Evolutionary conservation across 2,113 vertebrate species (phyloP).

Genomic region (Pampusana beccarii): DNA sequence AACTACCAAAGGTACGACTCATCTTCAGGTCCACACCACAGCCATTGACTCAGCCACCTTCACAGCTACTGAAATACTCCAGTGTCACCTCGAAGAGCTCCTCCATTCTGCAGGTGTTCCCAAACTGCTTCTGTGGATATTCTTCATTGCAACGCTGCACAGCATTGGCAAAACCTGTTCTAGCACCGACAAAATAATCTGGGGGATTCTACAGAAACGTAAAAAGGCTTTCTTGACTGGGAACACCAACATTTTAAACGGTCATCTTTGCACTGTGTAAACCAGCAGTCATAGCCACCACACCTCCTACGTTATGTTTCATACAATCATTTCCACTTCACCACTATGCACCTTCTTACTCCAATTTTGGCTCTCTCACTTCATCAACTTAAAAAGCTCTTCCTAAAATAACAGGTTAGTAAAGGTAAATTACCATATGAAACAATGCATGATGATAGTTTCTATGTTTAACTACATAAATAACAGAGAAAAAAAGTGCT

Average conservation of each 20-base stretch:
- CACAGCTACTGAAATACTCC: neutral
- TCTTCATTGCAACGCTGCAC: neutral
- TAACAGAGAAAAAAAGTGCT: constrained; percentile 72
- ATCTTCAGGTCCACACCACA: neutral
- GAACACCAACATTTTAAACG: neutral
- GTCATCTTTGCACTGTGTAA: neutral
- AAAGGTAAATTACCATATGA: neutral
- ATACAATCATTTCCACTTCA: neutral
- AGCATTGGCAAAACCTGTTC: neutral
- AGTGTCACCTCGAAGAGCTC: neutral
- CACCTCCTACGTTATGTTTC: neutral
- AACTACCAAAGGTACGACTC: neutral
- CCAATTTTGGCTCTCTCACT: constrained; percentile 15
- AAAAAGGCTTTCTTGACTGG: neutral
- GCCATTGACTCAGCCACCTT: neutral
- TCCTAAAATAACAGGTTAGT: constrained; percentile 38
- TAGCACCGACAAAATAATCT: neutral
- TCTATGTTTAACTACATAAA: constrained; percentile 62
- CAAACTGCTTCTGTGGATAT: neutral
- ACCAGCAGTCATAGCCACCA: neutral
- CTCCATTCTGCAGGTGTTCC: neutral
- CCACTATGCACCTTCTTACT: constrained; percentile 23
- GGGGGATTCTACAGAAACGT: neutral
- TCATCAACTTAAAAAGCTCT: constrained; percentile 8
- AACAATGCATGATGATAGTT: constrained; percentile 45